Evolutionary conservation across 1,140 invertebrate genomes (phyloP).

Genomic region (Drosophila triauraria): DNA sequence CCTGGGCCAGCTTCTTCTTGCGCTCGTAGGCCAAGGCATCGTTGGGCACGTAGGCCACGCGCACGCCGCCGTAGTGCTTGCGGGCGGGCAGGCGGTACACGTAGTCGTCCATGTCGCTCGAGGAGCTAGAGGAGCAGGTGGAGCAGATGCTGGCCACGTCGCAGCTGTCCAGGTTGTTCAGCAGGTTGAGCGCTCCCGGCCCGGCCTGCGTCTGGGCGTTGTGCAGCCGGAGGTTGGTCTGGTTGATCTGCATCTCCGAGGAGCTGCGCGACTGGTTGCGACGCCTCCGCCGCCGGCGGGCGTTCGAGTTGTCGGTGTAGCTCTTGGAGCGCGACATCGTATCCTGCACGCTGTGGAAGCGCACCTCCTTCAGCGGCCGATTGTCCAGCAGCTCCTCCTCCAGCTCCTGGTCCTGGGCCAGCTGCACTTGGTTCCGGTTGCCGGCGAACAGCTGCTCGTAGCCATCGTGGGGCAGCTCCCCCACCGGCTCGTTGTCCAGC

Average conservation of each 20-base stretch:
- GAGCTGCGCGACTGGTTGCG: constrained; percentile 81
- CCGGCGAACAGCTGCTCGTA: constrained; percentile 70
- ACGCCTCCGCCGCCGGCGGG: constrained; percentile 66
- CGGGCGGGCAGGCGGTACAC: constrained; percentile 92
- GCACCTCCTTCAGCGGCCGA: constrained; percentile 77
- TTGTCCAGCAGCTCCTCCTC: constrained; percentile 68
- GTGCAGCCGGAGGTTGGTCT: constrained; percentile 78
- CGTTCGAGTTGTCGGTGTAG: constrained; percentile 83
- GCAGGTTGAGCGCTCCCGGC: constrained; percentile 50
- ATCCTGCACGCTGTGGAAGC: constrained; percentile 79
- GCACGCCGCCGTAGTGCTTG: constrained; percentile 92
- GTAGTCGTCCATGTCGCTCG: constrained; percentile 92
- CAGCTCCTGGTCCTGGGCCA: constrained; percentile 21
- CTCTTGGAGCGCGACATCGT: constrained; percentile 84
- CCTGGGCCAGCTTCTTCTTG: constrained; percentile 87
- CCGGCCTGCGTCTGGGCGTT: constrained; percentile 77
- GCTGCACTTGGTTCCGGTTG: constrained; percentile 39
- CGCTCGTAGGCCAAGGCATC: constrained; percentile 93
- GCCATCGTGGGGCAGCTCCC: constrained; percentile 67
- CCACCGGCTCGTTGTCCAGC: constrained; percentile 69
- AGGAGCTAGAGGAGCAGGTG: constrained; percentile 92
- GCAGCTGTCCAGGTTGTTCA: constrained; percentile 85
- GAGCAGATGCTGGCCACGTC: constrained; percentile 93
- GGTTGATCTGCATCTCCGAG: constrained; percentile 84
- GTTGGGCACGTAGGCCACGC: constrained; percentile 95